Conservation (phyloP, 1,140 invertebrate genomes). For the Pachyrhynchus sulphureomaculatus region DNA sequence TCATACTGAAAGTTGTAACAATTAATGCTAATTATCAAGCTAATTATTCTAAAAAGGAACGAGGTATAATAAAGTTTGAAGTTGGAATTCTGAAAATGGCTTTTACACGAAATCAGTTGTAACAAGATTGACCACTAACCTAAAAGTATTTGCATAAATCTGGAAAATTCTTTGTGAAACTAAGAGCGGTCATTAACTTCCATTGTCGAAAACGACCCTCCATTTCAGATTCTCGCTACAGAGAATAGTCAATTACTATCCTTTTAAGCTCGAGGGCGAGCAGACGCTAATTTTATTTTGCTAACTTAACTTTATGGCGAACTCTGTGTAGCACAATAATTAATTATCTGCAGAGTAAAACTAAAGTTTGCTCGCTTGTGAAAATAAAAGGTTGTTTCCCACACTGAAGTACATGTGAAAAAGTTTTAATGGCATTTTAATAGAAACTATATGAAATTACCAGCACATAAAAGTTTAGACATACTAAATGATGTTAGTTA, state of each 20-base stretch:
- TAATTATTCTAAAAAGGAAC: slow-evolving; percentile 5
- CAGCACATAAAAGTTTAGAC: neutral
- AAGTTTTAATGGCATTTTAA: slow-evolving; percentile 19
- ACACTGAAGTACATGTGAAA: slow-evolving; percentile 23
- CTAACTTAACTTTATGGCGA: slow-evolving; percentile 31
- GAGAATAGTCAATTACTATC: slow-evolving; percentile 31
- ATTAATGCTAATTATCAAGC: neutral
- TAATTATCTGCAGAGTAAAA: slow-evolving; percentile 30
- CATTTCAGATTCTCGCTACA: slow-evolving; percentile 26
- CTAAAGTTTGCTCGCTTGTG: slow-evolving; percentile 24
- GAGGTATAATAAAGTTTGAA: no score
- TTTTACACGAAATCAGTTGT: slow-evolving; percentile 18
- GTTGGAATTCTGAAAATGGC: neutral
- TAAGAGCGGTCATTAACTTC: slow-evolving; percentile 30
- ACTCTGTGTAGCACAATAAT: slow-evolving; percentile 30
- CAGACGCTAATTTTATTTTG: slow-evolving; percentile 31
- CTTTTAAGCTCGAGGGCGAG: slow-evolving; percentile 29
- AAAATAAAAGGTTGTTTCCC: slow-evolving; percentile 28
- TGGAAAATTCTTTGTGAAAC: slow-evolving; percentile 26
- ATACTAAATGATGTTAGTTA: no score
- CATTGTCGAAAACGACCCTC: slow-evolving; percentile 27
- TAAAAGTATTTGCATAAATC: slow-evolving; percentile 28
- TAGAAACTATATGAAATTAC: slow-evolving; percentile 8
- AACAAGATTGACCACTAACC: slow-evolving; percentile 22
- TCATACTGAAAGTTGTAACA: neutral